Base-by-base conservation (phyloP, 2,888 invertebrate genomes). In the Thyatira batis region DNA sequence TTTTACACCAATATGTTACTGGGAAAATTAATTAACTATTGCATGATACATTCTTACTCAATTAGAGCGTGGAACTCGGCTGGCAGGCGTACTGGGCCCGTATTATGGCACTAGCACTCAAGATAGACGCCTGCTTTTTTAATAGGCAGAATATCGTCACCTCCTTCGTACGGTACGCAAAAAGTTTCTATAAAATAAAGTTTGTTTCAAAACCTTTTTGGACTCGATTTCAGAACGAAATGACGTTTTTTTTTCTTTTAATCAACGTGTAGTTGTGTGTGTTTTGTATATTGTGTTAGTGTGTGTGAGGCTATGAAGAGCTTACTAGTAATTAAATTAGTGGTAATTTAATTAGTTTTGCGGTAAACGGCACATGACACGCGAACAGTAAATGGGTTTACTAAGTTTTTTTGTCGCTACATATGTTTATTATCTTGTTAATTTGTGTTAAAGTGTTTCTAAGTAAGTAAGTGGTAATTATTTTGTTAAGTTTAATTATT, bases 11-110 rank as follows among this genome's bases (percentile, higher is more conserved):
- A 59, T 69, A 65, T 65, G 65, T 60, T 64, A 54, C 67, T 67
- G 17, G 49, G 65, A 74, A 71, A 17, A 68, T 71, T 72, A 73
- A 80, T 77, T 73, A 65, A 65, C 69, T 75, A 70, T 80, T 81
- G 85, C 88, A 85, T 87, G 85, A 85, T 86, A 88, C 89, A 85
- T 85, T 85, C 89, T 84, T 83, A 81, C 80, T 77, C 86, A 87
- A 89, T 79, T 87, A 84, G 90, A 90, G 88, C 89, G 88, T 85
- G 76, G 80, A 82, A 65, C 68, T 63, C 77, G 72, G 74, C 63
- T 73, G 76, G 75, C 72, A 71, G 74, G 74, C 78, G 76, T 78
- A 82, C 80, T 71, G 67, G 76, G 75, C 71, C 69, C 69, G 75
- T 82, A 76, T 79, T 81, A 81, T 72, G 61, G 65, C 57, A 60